phyloP scores from a whole-genome alignment of 2,797 vertebrate species.

The Psittacula derbiana region DNA sequence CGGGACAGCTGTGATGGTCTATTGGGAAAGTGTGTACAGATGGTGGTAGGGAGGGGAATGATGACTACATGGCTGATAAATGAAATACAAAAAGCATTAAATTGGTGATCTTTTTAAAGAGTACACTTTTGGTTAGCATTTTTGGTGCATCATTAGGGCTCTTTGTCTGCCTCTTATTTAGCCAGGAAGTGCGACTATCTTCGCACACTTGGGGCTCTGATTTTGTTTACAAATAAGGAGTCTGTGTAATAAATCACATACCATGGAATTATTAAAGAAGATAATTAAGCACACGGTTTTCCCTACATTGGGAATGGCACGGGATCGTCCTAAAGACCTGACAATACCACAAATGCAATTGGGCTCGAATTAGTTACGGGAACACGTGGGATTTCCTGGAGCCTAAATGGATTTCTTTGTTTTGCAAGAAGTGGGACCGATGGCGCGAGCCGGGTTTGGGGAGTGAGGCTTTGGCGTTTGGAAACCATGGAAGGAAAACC shows the following conservation, averaged over 20 bases:
- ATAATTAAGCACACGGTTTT: slow-evolving; percentile 64
- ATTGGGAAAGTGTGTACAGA: slow-evolving; percentile 85
- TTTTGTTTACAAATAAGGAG: slow-evolving; percentile 70
- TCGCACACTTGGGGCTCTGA: slow-evolving; percentile 38
- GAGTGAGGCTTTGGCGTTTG: background rate
- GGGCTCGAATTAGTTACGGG: slow-evolving; percentile 60
- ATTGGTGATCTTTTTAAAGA: slow-evolving; percentile 66
- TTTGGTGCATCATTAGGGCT: slow-evolving; percentile 57
- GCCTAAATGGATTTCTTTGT: slow-evolving; percentile 70
- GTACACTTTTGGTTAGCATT: slow-evolving; percentile 50
- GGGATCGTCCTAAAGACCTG: slow-evolving; percentile 66
- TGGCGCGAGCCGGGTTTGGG: background rate
- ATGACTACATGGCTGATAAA: slow-evolving; percentile 82
- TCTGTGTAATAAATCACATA: slow-evolving; percentile 64
- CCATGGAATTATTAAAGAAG: slow-evolving; percentile 68
- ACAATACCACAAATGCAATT: slow-evolving; percentile 65
- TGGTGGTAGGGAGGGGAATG: slow-evolving; percentile 78
- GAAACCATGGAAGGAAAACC: background rate
- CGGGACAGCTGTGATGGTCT: slow-evolving; percentile 86
- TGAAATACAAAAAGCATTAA: slow-evolving; percentile 78
- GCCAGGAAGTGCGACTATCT: slow-evolving; percentile 54
- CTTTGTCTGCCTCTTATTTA: slow-evolving; percentile 54
- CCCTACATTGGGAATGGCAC: slow-evolving; percentile 50
- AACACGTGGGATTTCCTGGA: slow-evolving; percentile 60
- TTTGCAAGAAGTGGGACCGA: slow-evolving; percentile 33